These are phyloP conservation scores for Trilocha varians DNA, from an alignment of 2,888 invertebrate genomes.

Conservation along the genomic window DNA sequence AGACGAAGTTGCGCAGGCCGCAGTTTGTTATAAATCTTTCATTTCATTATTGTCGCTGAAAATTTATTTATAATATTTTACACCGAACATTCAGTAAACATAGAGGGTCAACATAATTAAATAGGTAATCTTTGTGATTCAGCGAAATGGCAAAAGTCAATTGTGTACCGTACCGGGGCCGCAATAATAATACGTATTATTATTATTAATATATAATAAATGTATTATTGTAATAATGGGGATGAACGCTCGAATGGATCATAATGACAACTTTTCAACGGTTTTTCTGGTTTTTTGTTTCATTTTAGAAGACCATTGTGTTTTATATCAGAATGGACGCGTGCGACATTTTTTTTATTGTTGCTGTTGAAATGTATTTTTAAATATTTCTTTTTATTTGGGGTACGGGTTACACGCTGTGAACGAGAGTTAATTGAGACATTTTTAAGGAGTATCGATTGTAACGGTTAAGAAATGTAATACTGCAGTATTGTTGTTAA, in stretches of 20 bases:
- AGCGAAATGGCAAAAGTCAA: constrained; percentile 67
- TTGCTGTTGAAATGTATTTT: no score
- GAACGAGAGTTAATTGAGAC: no score
- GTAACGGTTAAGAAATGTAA: no score
- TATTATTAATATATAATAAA: constrained; percentile 49
- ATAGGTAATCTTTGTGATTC: constrained; percentile 57
- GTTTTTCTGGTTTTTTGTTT: constrained; percentile 22
- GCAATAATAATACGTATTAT: constrained; percentile 55
- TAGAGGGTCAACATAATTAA: constrained; percentile 65
- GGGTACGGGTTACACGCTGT: no score
- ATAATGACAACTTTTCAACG: constrained; percentile 59
- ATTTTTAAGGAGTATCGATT: no score
- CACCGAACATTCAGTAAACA: no score
- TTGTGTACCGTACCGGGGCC: constrained; percentile 49
- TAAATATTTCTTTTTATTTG: no score
- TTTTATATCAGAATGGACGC: neutral
- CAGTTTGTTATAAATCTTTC: no score
- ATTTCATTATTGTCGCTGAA: no score
- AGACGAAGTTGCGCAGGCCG: no score
- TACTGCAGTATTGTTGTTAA: no score
- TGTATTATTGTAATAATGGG: constrained; percentile 56
- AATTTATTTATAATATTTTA: no score
- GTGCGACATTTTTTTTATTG: neutral
- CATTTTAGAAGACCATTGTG: constrained; percentile 3
- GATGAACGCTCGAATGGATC: constrained; percentile 62